These are phyloP conservation scores for Lycocorax pyrrhopterus DNA, from an alignment of 2,113 vertebrate genomes.

Conservation along the genomic window DNA sequence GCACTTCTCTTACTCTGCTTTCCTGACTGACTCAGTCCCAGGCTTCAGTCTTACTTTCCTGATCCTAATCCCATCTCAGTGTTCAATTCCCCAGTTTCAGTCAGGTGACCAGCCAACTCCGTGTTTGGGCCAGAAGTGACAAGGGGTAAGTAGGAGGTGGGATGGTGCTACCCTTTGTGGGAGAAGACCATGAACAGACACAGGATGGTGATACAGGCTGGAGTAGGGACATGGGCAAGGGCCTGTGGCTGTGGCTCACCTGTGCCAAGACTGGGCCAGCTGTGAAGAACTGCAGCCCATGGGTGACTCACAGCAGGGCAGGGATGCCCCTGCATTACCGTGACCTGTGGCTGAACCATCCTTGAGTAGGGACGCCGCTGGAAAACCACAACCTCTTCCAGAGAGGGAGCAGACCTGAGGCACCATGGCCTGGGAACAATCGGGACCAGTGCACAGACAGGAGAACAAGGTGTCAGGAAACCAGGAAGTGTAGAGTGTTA, in stretches of 20 bases:
- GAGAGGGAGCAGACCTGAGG: not conserved
- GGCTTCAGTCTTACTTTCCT: not conserved
- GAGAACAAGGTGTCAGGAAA: not conserved
- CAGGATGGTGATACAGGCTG: not conserved
- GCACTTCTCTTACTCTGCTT: not conserved
- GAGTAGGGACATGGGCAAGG: not conserved
- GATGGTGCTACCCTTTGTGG: not conserved
- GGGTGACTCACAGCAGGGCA: not conserved
- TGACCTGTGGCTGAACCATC: not conserved
- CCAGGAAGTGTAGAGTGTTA: not conserved
- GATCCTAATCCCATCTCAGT: not conserved
- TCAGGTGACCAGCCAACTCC: not conserved
- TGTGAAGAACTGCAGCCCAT: not conserved
- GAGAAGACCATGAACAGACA: not conserved
- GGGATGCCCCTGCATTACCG: accelerated
- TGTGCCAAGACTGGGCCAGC: not conserved
- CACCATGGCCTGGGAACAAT: not conserved
- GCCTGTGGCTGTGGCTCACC: not conserved
- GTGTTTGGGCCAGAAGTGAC: not conserved
- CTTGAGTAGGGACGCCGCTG: not conserved
- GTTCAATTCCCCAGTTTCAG: not conserved
- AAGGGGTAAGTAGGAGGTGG: not conserved
- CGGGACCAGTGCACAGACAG: not conserved
- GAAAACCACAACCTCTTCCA: not conserved
- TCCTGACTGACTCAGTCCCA: not conserved